Evolutionary conservation across 2,797 vertebrate species (phyloP).

Genomic region (Paratrypauchen microcephalus): DNA sequence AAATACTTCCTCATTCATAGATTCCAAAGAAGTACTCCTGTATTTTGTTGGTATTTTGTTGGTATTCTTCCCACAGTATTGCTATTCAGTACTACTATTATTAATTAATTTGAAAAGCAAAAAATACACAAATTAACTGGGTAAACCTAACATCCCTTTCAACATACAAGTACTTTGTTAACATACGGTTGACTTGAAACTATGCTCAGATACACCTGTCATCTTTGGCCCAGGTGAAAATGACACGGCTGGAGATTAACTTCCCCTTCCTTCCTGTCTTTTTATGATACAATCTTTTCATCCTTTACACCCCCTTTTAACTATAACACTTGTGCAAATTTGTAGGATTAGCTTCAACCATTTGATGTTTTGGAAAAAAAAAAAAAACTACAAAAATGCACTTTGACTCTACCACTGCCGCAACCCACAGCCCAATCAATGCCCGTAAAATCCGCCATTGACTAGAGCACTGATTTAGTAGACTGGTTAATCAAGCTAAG

Average conservation of each 20-base stretch:
- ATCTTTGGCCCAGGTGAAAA: slow-evolving; percentile 47
- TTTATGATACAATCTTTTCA: slow-evolving; percentile 28
- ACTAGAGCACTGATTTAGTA: slow-evolving; percentile 52
- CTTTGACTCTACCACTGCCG: slow-evolving; percentile 30
- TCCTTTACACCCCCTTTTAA: slow-evolving; percentile 1
- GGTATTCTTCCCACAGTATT: neutral
- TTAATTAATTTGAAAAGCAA: neutral
- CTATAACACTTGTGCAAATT: slow-evolving; percentile 6
- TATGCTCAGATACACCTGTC: slow-evolving; percentile 10
- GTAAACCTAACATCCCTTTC: neutral
- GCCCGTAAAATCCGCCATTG: slow-evolving; percentile 59
- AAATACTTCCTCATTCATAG: neutral
- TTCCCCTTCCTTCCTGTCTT: slow-evolving; percentile 15
- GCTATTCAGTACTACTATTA: neutral
- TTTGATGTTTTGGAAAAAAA: slow-evolving; percentile 13
- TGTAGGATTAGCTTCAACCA: slow-evolving; percentile 20
- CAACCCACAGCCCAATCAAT: slow-evolving; percentile 44
- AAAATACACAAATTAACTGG: neutral
- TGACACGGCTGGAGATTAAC: slow-evolving; percentile 23
- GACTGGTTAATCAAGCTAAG: slow-evolving; percentile 66
- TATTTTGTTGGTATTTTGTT: too few species aligned
- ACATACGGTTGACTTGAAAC: slow-evolving; percentile 31
- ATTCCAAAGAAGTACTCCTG: neutral
- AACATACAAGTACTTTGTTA: neutral
- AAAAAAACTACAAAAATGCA: neutral